Evolutionary conservation across 1,140 invertebrate genomes (phyloP), one percentile per base, ranked within the genome.

Genomic region (Dendroctonus ponderosae): DNA sequence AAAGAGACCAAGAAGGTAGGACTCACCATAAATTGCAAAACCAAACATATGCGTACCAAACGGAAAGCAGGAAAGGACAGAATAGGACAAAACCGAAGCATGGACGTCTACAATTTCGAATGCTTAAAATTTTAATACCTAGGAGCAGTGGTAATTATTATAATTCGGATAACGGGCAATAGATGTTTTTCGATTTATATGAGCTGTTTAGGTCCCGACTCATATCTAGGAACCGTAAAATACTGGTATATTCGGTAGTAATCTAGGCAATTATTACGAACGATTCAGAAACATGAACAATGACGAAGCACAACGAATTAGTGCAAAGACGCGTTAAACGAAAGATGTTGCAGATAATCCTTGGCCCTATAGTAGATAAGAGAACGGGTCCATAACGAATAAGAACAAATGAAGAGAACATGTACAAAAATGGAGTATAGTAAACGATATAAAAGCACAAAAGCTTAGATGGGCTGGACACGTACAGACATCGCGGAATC

Each of bases 391-490:
- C n/a, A n/a, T n/a, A n/a, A n/a, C n/a, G n/a, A n/a, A n/a, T n/a
- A n/a, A n/a, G n/a, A n/a, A n/a, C n/a, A n/a, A n/a, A n/a, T n/a
- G n/a, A n/a, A n/a, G n/a, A n/a, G n/a, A n/a, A n/a, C n/a, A n/a
- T n/a, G n/a, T n/a, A 37, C 39, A 7, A 9, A 26, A 5, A 54
- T 7, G 12, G 7, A 12, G 6, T 51, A 8, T 8, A 14, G 7
- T 8, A 7, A 9, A 8, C 8, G 8, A 7, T 9, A 56, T 8
- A 8, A 15, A 15, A 56, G 26, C 11, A 56, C 40, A 56, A 56
- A 56, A 14, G 53, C 53, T 56, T 42, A 58, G 41, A 58, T 58
- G 56, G 41, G 39, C 56, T 26, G 39, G 56, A 58, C 56, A 58
- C n/a, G 56, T 9, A 58, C 7, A 58, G 56, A 58, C 11, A 58